These are phyloP conservation scores for Anabas testudineus DNA, from an alignment of 2,797 vertebrate genomes.

Conservation along the genomic window DNA sequence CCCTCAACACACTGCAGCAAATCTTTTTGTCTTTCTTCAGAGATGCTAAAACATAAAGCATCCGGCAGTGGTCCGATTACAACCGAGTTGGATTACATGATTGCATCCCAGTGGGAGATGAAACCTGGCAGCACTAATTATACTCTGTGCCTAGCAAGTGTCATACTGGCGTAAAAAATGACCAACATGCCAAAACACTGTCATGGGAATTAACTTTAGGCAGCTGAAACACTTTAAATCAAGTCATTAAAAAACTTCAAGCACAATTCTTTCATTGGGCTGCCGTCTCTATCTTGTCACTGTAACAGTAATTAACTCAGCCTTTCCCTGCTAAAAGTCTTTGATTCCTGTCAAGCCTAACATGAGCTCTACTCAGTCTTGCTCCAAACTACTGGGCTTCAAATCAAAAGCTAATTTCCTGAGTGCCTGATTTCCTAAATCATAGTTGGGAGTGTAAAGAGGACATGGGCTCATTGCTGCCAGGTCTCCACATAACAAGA, in stretches of 20 bases:
- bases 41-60: constrained; percentile 10
- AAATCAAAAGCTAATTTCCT: constrained; percentile 48
- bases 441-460: constrained; percentile 29
- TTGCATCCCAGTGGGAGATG: not conserved
- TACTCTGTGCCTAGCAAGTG: not conserved
- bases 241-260: constrained; percentile 19
- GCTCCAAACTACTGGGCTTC: constrained; percentile 13
- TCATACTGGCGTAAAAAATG: not conserved
- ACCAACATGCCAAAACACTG: not conserved
- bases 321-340: not conserved
- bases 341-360: constrained; percentile 26
- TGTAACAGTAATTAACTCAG: constrained; percentile 30
- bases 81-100: not conserved
- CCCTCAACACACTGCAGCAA: constrained; percentile 1
- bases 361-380: constrained; percentile 26
- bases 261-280: not conserved
- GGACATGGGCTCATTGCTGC: constrained; percentile 25
- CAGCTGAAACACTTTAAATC: constrained; percentile 7
- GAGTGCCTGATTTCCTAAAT: constrained; percentile 19
- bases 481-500: constrained; percentile 31
- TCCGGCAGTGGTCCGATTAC: not conserved
- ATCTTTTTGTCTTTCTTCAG: not conserved
- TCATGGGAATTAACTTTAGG: constrained; percentile 7
- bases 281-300: constrained; percentile 12
- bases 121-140: constrained; percentile 9